phyloP scores from a whole-genome alignment of 2,888 invertebrate species.

The Cyclophora albipunctata region DNA sequence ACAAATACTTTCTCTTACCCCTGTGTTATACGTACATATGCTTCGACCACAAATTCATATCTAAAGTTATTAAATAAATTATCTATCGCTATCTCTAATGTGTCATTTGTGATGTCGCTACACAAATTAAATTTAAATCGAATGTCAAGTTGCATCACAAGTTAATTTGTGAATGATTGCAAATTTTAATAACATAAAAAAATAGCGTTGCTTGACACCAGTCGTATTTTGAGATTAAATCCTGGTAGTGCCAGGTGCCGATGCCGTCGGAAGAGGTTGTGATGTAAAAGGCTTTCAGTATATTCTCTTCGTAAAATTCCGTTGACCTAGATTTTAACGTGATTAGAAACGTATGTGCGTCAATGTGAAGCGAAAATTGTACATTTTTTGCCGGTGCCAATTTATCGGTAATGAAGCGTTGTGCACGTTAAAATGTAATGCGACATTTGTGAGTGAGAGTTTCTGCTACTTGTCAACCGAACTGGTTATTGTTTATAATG shows the following conservation, averaged over 20 bases:
- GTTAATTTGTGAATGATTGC: slow-evolving; percentile 40
- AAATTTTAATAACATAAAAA: slow-evolving; percentile 29
- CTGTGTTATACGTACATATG: slow-evolving; percentile 35
- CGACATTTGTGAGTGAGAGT: slow-evolving; percentile 73
- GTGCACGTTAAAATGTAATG: slow-evolving; percentile 54
- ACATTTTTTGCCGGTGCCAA: slow-evolving; percentile 62
- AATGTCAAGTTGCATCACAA: slow-evolving; percentile 50
- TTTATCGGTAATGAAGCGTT: slow-evolving; percentile 60
- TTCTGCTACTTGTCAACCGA: slow-evolving; percentile 66
- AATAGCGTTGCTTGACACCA: slow-evolving; percentile 33
- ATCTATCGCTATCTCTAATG: slow-evolving; percentile 46
- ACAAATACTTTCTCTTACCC: slow-evolving; percentile 59
- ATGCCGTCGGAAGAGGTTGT: slow-evolving; percentile 43
- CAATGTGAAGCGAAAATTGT: slow-evolving; percentile 58
- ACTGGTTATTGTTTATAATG: slow-evolving; percentile 58
- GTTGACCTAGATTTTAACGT: slow-evolving; percentile 67
- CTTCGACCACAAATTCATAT: slow-evolving; percentile 37
- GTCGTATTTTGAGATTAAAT: slow-evolving; percentile 46
- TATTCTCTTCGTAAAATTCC: slow-evolving; percentile 64
- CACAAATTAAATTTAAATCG: slow-evolving; percentile 48
- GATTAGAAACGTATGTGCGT: slow-evolving; percentile 66
- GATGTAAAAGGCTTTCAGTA: slow-evolving; percentile 73
- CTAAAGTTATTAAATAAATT: slow-evolving; percentile 57
- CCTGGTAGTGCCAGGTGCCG: slow-evolving; percentile 65
- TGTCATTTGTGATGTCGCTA: slow-evolving; percentile 46